Base-by-base conservation (phyloP, 1,140 invertebrate genomes). In the Pentalonia nigronervosa region DNA sequence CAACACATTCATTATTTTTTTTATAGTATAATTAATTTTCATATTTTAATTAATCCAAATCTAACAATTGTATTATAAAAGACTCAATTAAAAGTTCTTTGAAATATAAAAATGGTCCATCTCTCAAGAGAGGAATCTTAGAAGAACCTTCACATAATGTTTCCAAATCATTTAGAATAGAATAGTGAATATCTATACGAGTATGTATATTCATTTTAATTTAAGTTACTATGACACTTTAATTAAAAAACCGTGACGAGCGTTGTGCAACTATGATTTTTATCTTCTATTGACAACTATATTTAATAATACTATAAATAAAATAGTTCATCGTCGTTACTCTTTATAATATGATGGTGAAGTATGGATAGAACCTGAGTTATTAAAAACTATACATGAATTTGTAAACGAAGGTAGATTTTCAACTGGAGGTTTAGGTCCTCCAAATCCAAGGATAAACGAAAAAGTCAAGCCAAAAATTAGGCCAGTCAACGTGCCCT, bases 401-500 rank as follows among this genome's bases (percentile, higher is more conserved):
- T 83, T 83, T 34, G 76, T 91, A 25, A 20, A 88, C 0, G 93
- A 45, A 7, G 94, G 93, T 76, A 94, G 81, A 23, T 89, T 86
- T 84, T 87, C 94, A 6, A 96, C 94, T 1, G 95, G 94, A 2
- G 97, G 97, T 94, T 97, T 97, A 0, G 98, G 97, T 48, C 96
- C 96, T 0, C 98, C 98, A 95, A 99, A 98, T 88, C 97, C 98
- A 93, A 98, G 97, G 97, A 97, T 98, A 25, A 98, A 96, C 21
- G 97, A 97, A 91, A 98, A 95, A 0, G 95, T 95, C 88, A 99
- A 95, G 9, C 97, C 97, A 25, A 95, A 94, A 2, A 97, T 30
- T 14, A 98, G 95, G 0, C 97, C 97, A 17, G 95, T 94, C 34
- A 98, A 95, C 0, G 97, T 97, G 84, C 98, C 98, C 96, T 96